Percentiles rank a stretch among this genome's conserved stretches.
phyloP scores from a whole-genome alignment of 2,888 invertebrate species.

The Zeuzera pyrina region DNA sequence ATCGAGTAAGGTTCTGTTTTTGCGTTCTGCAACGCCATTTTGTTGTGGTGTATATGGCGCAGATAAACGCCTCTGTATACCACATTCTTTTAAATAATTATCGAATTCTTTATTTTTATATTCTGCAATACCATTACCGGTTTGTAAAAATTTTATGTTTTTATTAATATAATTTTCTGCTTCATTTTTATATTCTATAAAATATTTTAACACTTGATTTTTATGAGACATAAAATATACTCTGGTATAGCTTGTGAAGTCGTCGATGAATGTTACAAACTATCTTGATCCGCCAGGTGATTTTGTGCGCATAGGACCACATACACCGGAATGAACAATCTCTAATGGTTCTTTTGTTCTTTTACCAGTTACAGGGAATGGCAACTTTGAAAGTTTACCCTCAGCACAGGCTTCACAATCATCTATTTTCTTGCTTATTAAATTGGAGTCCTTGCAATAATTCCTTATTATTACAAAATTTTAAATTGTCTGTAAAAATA shows the following conservation, averaged over 20 bases:
- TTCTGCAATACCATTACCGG: constrained; percentile 1
- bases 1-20: background rate
- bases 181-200: no score
- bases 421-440: no score
- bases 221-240: constrained; percentile 11
- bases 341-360: no score
- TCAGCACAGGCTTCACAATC: no score
- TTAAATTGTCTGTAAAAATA: no score
- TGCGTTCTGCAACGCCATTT: constrained; percentile 1
- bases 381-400: no score
- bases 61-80: constrained; percentile 1
- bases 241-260: constrained; percentile 10
- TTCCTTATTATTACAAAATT: no score
- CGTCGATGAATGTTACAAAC: constrained; percentile 12
- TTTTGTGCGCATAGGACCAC: constrained; percentile 12
- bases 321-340: no score
- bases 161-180: no score
- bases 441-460: no score
- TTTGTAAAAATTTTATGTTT: no score
- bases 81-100: constrained; percentile 2
- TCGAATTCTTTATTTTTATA: constrained; percentile 3
- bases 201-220: constrained; percentile 4
- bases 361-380: no score
- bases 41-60: background rate
- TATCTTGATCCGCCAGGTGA: constrained; percentile 9